phyloP scores from a whole-genome alignment of 2,888 invertebrate species.

The Ormyrus labotus region DNA sequence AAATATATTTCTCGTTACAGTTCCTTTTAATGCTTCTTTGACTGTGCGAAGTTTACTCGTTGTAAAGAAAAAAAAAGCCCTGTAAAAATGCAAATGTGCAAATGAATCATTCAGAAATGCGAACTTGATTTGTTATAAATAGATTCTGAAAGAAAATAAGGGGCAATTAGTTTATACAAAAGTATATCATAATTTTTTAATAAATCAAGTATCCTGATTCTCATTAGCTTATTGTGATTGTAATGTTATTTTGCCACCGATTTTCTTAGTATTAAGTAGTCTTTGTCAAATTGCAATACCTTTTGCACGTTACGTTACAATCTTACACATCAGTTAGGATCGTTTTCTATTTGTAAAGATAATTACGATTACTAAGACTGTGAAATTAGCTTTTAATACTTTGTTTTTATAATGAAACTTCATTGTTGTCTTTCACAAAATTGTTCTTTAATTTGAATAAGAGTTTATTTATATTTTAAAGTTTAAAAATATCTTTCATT shows the following conservation, averaged over 20 bases:
- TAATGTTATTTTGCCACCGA: constrained; percentile 45
- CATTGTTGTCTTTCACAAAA: constrained; percentile 30
- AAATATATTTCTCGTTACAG: too few species aligned
- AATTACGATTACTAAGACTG: constrained; percentile 28
- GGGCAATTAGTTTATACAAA: background rate
- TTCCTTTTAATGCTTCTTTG: background rate
- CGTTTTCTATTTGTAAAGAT: constrained; percentile 34
- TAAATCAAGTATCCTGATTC: constrained; percentile 13
- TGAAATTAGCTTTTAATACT: constrained; percentile 45
- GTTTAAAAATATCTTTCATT: constrained; percentile 12
- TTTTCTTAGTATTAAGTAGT: constrained; percentile 9
- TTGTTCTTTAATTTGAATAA: constrained; percentile 24
- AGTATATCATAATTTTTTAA: constrained; percentile 4
- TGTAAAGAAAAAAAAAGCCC: background rate
- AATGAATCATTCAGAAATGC: background rate
- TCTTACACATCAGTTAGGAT: constrained; percentile 16
- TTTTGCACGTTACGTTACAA: constrained; percentile 24
- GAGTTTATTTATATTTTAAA: constrained; percentile 24
- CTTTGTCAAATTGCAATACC: constrained; percentile 3
- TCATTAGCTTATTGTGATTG: constrained; percentile 49
- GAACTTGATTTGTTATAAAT: constrained; percentile 9
- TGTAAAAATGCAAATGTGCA: background rate
- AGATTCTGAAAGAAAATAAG: background rate
- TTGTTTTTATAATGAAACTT: constrained; percentile 11
- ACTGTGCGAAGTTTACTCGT: background rate